These are phyloP conservation scores for Rhodinocichla rosea DNA, from an alignment of 2,113 vertebrate species.

Conservation along the genomic window DNA sequence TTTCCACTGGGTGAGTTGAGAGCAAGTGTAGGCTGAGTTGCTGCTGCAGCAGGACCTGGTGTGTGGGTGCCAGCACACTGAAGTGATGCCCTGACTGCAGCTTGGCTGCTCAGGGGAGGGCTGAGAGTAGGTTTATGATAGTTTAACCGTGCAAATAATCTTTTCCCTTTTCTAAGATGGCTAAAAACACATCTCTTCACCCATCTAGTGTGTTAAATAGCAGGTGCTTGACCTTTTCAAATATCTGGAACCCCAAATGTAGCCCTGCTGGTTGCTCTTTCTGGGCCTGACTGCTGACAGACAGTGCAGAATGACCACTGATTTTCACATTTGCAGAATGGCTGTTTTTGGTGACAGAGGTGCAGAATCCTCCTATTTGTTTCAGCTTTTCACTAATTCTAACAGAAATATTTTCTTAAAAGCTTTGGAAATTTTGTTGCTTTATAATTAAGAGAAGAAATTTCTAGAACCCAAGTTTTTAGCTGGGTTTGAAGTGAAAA, in stretches of 20 bases:
- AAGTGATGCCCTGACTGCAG: not conserved
- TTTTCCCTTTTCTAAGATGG: not conserved
- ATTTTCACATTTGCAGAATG: not conserved
- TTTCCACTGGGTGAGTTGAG: not conserved
- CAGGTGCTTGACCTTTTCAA: not conserved
- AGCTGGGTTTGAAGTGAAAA: not conserved
- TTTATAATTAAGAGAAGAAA: not conserved
- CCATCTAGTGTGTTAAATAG: not conserved
- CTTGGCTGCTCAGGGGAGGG: not conserved
- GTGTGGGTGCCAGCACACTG: not conserved
- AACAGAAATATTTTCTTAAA: not conserved
- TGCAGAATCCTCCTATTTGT: not conserved
- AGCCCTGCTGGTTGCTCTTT: not conserved
- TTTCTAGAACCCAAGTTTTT: not conserved
- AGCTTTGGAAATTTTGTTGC: not conserved
- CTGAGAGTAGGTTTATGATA: not conserved
- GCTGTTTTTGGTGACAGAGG: not conserved
- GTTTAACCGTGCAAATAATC: not conserved
- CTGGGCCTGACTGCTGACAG: not conserved
- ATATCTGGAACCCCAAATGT: not conserved
- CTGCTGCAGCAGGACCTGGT: not conserved
- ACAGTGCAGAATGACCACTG: not conserved
- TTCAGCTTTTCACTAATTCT: not conserved
- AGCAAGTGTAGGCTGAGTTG: not conserved
- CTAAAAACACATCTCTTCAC: not conserved